Evolutionary conservation across 1,140 invertebrate genomes (phyloP).

Genomic region (Scaptomyza pallida): DNA sequence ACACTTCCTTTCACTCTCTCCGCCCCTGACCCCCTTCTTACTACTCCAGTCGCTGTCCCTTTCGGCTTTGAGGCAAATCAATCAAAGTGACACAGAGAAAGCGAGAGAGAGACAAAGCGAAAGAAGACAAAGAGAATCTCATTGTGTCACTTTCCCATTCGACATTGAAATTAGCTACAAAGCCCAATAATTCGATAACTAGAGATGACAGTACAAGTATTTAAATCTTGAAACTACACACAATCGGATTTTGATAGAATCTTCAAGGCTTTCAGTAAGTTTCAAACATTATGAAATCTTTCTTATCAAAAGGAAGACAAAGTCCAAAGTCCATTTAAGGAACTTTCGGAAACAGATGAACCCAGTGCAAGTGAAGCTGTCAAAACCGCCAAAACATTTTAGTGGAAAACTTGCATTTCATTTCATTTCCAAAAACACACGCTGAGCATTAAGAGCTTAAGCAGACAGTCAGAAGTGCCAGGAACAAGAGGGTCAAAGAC

Average conservation of each 20-base stretch:
- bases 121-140: constrained; percentile 7
- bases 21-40: not conserved
- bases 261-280: no score
- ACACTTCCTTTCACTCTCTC: not conserved
- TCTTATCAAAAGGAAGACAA: not conserved
- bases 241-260: no score
- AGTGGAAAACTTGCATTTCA: constrained; percentile 50
- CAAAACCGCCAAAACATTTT: constrained; percentile 40
- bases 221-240: no score
- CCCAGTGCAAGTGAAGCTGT: constrained; percentile 11
- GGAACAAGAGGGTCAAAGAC: not conserved
- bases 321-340: not conserved
- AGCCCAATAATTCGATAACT: not conserved
- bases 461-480: no score
- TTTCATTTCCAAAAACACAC: not conserved
- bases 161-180: constrained; percentile 65
- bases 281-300: no score
- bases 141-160: not conserved
- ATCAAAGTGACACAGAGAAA: constrained; percentile 46
- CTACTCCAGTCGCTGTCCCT: not conserved
- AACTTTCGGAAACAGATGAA: constrained; percentile 28
- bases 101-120: no score
- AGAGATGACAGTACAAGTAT: no score
- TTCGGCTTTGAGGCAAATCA: constrained; percentile 44
- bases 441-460: not conserved